Percentiles rank a stretch among this genome's conserved stretches.
These are phyloP conservation scores for Etheostoma cragini DNA, from an alignment of 2,113 vertebrate species.

Conservation along the genomic window DNA sequence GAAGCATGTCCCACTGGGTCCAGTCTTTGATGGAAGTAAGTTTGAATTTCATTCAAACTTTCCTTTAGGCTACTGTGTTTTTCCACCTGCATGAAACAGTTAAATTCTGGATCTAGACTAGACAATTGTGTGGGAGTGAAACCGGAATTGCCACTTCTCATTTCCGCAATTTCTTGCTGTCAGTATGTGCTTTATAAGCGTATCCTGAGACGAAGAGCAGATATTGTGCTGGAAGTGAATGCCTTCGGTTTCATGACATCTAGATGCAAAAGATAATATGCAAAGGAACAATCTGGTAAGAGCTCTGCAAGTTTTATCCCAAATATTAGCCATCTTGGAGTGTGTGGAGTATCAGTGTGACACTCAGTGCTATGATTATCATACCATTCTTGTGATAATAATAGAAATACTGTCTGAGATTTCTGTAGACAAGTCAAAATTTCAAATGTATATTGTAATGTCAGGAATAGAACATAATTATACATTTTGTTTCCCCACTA, in stretches of 20 bases:
- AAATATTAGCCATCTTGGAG: no score
- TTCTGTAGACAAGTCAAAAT: background rate
- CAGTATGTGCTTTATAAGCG: no score
- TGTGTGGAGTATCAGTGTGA: background rate
- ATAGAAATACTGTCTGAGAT: background rate
- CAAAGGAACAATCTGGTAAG: constrained; percentile 38
- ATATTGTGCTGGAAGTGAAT: background rate
- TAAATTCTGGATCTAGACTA: background rate
- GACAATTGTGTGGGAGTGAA: constrained; percentile 49
- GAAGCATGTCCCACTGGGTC: rapidly evolving
- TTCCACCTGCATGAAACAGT: background rate
- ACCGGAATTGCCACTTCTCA: background rate
- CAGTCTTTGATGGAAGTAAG: background rate
- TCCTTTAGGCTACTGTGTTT: no score
- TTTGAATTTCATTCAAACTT: background rate
- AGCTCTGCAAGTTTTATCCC: background rate
- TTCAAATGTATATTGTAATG: background rate
- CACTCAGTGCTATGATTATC: background rate
- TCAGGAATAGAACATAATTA: background rate
- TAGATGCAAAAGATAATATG: background rate
- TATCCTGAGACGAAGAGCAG: no score
- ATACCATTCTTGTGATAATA: background rate
- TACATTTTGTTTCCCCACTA: background rate
- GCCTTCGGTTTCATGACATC: background rate
- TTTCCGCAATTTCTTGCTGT: constrained; percentile 35